Evolutionary conservation across 2,888 invertebrate genomes (phyloP).

Genomic region (Pomacea canaliculata): DNA sequence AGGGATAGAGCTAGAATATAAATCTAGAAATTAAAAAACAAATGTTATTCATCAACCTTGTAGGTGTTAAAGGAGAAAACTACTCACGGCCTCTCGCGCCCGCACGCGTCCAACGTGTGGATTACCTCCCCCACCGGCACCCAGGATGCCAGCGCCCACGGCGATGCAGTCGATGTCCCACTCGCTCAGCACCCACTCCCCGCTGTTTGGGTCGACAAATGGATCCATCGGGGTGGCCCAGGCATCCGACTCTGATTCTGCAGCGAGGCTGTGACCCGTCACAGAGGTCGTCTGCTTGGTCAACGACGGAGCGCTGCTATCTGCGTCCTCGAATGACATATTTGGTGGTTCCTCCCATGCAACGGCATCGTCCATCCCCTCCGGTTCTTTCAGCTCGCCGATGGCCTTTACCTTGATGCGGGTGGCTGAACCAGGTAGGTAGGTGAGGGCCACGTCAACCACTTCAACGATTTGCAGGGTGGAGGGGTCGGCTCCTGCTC

Average conservation of each 20-base stretch:
- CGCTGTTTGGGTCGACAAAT: conserved; percentile 38
- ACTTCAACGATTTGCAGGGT: conserved; percentile 45
- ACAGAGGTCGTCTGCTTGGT: conserved; percentile 27
- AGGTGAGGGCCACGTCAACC: conserved; percentile 54
- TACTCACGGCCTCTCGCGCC: conserved; percentile 41
- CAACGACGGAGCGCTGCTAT: not conserved
- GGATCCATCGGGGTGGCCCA: conserved; percentile 31
- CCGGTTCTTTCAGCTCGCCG: conserved; percentile 45
- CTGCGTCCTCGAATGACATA: not conserved
- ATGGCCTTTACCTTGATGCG: conserved; percentile 57
- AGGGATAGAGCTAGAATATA: no score
- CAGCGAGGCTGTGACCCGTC: conserved; percentile 25
- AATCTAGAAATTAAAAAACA: no score
- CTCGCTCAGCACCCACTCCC: conserved; percentile 59
- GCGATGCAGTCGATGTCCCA: conserved; percentile 64
- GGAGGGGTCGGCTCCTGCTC: conserved; percentile 38
- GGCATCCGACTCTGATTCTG: conserved; percentile 2
- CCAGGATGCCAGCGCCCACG: conserved; percentile 64
- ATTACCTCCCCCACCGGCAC: conserved; percentile 65
- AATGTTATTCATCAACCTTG: no score
- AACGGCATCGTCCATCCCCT: not conserved
- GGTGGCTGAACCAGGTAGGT: conserved; percentile 60
- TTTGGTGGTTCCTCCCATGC: conserved; percentile 19
- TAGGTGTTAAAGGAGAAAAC: no score
- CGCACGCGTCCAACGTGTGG: conserved; percentile 55